Evolutionary conservation across 2,113 vertebrate genomes (phyloP), one percentile per base, ranked within the genome.

Genomic region (Paramormyrops kingsleyae): DNA sequence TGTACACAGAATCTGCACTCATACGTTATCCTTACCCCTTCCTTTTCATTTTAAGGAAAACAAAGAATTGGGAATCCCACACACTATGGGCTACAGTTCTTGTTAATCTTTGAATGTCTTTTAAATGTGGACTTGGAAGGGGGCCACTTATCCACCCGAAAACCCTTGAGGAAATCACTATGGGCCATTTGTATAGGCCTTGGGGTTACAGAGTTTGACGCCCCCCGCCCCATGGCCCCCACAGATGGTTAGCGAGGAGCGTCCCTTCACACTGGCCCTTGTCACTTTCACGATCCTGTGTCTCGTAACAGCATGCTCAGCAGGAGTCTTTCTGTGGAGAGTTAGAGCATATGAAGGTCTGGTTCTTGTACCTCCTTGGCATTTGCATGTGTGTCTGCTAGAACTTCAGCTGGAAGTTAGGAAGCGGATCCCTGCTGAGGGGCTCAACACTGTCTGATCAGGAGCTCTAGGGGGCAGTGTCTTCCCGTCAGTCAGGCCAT

Each of bases 51-150:
- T 47, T n/a, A 47, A 84, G 44, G n/a, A 46, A 84, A 84, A 47
- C 2, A 9, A 46, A 44, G 19, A 83, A 19, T 47, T 8, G 3
- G 21, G 8, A 46, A 83, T 24, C 7, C n/a, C 27, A 31, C 59
- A 62, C n/a, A 66, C 62, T 31, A 56, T 17, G 53, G 52, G 56
- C 35, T 27, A 12, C 39, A 62, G 53, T n/a, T 21, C 19, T 42
- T 46, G 53, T 87, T 8, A 88, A 53, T 31, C 85, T 87, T 87
- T 21, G 50, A 52, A 56, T 39, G 56, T 42, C 8, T 4, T 24
- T 62, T 88, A 62, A 88, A 44, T 88, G 87, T 88, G 56, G 87
- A 66, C 44, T 88, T 88, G 87, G 87, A 62, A 0, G 39, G 39
- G 53, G 59, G 52, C 50, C 85, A 24, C 31, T 53, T 9, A 39